Evolutionary conservation across 2,888 invertebrate species (phyloP).

Genomic region (Melipona beecheii): DNA sequence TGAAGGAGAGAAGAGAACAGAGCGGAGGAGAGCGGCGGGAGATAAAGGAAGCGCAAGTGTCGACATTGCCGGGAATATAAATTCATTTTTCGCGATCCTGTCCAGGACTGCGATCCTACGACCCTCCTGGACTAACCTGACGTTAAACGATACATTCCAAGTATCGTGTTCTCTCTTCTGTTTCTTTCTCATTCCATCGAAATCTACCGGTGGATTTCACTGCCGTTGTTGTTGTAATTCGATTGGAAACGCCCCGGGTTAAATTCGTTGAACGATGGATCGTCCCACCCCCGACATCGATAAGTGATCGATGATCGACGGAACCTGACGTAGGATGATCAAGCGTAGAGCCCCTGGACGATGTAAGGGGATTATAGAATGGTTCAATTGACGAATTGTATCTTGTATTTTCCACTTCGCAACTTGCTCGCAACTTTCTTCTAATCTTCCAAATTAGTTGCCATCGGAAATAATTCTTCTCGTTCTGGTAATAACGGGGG

Average conservation of each 20-base stretch:
- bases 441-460: no score
- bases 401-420: no score
- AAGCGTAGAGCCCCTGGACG: background rate
- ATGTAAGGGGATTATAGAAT: background rate
- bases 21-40: background rate
- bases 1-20: conserved; percentile 40
- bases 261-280: background rate
- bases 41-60: conserved; percentile 29
- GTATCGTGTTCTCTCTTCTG: conserved; percentile 24
- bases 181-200: conserved; percentile 36
- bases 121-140: conserved; percentile 10
- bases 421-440: no score
- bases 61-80: conserved; percentile 59
- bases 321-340: background rate
- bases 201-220: conserved; percentile 7
- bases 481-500: no score
- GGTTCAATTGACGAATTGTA: background rate
- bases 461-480: no score
- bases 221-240: background rate
- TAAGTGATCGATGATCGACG: conserved; percentile 1
- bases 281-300: background rate
- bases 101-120: background rate
- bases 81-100: conserved; percentile 65
- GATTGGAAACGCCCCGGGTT: background rate
- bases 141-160: conserved; percentile 66